Conservation (phyloP, 1,140 invertebrate species). For the Pomacea maculata region DNA sequence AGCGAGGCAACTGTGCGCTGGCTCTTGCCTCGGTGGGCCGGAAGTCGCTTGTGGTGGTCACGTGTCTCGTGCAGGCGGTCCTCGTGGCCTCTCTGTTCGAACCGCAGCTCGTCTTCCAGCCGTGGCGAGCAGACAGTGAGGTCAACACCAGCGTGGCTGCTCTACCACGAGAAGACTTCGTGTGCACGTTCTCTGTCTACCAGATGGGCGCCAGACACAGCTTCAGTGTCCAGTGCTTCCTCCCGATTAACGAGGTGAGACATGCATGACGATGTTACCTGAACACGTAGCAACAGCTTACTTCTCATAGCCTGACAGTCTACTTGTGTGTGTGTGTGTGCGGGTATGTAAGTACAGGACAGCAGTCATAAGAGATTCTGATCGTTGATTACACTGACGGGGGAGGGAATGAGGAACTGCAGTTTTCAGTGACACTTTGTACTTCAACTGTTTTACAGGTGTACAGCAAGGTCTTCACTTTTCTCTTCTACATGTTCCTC, state of each 20-base stretch:
- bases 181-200: too few species aligned
- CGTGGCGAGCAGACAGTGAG: background rate
- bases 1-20: conserved; percentile 19
- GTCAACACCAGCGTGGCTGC: background rate
- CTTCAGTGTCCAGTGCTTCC: too few species aligned
- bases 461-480: conserved; percentile 19
- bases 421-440: too few species aligned
- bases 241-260: too few species aligned
- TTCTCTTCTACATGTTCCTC: conserved; percentile 23
- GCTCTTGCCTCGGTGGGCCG: background rate
- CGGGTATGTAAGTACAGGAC: too few species aligned
- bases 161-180: too few species aligned
- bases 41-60: conserved; percentile 2
- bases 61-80: conserved; percentile 9
- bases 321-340: conserved; percentile 3
- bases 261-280: background rate
- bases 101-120: background rate
- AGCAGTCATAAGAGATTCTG: too few species aligned
- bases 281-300: background rate
- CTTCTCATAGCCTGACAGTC: background rate
- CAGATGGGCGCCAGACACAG: too few species aligned
- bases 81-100: conserved; percentile 1
- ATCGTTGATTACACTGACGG: too few species aligned
- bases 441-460: background rate
- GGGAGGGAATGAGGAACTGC: too few species aligned